A percentile compares a stretch with the other conserved stretches of the same genome.
These are phyloP conservation scores for Clarias gariepinus DNA, from an alignment of 2,113 vertebrate genomes.

Conservation along the genomic window DNA sequence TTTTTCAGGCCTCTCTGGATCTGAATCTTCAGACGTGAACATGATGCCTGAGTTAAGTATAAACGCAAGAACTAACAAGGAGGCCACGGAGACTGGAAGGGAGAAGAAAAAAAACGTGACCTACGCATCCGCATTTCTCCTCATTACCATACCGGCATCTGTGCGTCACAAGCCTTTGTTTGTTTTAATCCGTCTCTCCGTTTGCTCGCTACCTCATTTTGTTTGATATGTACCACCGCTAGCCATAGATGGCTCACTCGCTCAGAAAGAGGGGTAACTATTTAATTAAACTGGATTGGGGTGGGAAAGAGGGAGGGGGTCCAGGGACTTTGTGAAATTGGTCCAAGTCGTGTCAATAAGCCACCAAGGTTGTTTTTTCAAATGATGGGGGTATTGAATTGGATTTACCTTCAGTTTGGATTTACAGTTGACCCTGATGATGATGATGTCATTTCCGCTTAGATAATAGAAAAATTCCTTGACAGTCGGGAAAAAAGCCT, in stretches of 20 bases:
- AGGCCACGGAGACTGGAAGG: neutral
- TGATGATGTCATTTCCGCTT: neutral
- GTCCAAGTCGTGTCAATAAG: neutral
- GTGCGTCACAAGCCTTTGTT: slow-evolving; percentile 50
- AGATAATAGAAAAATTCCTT: neutral
- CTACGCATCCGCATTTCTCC: slow-evolving; percentile 32
- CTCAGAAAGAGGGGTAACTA: slow-evolving; percentile 41
- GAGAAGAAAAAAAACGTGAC: slow-evolving; percentile 14
- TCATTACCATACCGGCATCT: slow-evolving; percentile 40
- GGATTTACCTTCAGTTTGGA: neutral
- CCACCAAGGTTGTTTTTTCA: neutral
- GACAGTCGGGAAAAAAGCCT: neutral
- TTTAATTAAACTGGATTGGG: slow-evolving; percentile 52
- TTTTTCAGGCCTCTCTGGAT: neutral
- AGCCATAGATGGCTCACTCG: slow-evolving; percentile 22
- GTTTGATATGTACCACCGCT: slow-evolving; percentile 52
- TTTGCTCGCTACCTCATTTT: slow-evolving; percentile 26
- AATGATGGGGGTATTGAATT: neutral
- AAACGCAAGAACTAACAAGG: neutral
- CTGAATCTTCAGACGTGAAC: neutral
- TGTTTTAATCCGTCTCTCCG: slow-evolving; percentile 44
- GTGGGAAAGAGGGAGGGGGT: slow-evolving; percentile 2
- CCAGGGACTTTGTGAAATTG: too few species aligned
- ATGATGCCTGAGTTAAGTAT: neutral
- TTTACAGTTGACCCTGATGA: neutral